A percentile compares a stretch with the other conserved stretches of the same genome.
Conservation (phyloP, 2,888 invertebrate genomes). For the Crocallis elinguaria region DNA sequence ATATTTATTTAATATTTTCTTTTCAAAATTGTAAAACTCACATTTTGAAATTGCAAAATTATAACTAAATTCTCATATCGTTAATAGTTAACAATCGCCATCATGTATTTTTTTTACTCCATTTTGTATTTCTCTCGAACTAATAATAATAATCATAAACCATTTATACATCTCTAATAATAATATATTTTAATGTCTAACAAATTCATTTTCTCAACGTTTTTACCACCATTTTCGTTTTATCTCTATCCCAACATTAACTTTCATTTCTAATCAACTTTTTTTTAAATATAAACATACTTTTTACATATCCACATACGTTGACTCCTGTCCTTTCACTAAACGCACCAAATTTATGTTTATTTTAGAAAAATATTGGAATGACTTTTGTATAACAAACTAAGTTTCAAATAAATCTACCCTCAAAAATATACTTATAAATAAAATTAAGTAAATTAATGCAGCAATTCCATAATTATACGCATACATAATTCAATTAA, state of each 20-base stretch:
- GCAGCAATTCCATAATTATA: constrained; percentile 65
- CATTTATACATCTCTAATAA: constrained; percentile 84
- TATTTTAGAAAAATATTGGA: constrained; percentile 79
- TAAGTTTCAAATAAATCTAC: constrained; percentile 51
- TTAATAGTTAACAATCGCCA: constrained; percentile 84
- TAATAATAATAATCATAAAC: constrained; percentile 83
- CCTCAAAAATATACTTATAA: constrained; percentile 45
- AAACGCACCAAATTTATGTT: constrained; percentile 70
- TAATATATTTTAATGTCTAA: constrained; percentile 84
- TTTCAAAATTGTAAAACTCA: constrained; percentile 85
- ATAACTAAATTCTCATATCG: constrained; percentile 85
- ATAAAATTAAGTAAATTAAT: constrained; percentile 51
- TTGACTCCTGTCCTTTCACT: constrained; percentile 60
- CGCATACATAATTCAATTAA: constrained; percentile 54
- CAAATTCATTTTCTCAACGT: constrained; percentile 83
- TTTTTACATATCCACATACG: constrained; percentile 80
- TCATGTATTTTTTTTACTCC: constrained; percentile 67
- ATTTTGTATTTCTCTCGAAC: constrained; percentile 77
- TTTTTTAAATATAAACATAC: constrained; percentile 78
- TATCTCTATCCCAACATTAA: constrained; percentile 75
- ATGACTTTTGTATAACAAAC: constrained; percentile 63
- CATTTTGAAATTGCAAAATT: constrained; percentile 85
- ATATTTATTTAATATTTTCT: constrained; percentile 85
- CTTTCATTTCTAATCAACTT: constrained; percentile 78
- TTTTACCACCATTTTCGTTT: constrained; percentile 72